Percentiles rank a stretch among this genome's conserved stretches.
These are phyloP conservation scores for Apoda limacodes DNA, from an alignment of 2,888 invertebrate genomes.

Conservation along the genomic window DNA sequence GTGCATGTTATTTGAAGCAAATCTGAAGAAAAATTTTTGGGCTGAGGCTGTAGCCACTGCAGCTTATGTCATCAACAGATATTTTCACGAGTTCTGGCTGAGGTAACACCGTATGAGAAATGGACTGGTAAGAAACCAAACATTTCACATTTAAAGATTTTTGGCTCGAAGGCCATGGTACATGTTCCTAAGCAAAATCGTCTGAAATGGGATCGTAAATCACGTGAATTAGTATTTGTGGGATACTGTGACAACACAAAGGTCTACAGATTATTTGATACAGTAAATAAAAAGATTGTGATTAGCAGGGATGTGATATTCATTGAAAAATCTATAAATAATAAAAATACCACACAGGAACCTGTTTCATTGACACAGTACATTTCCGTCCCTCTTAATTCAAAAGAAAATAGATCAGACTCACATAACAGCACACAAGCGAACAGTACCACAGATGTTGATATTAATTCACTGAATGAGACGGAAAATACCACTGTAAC, in stretches of 20 bases:
- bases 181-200: constrained; percentile 3
- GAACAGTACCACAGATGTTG: too few species aligned
- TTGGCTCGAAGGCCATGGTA: constrained; percentile 4
- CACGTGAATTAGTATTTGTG: background rate
- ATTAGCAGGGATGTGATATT: constrained; percentile 1
- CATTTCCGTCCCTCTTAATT: background rate
- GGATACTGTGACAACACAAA: background rate
- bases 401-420: background rate
- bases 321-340: too few species aligned
- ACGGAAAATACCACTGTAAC: too few species aligned
- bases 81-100: constrained; percentile 1
- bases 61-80: too few species aligned
- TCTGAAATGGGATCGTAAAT: constrained; percentile 3
- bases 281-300: background rate
- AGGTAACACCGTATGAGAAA: constrained; percentile 3
- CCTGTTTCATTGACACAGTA: too few species aligned
- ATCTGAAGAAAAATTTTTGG: too few species aligned
- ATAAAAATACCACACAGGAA: too few species aligned
- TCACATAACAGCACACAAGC: too few species aligned
- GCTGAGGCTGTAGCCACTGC: too few species aligned
- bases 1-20: too few species aligned
- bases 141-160: constrained; percentile 4
- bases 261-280: too few species aligned
- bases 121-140: constrained; percentile 8
- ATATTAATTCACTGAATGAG: too few species aligned